A percentile compares a stretch with the other conserved stretches of the same genome.
Conservation (phyloP, 2,797 vertebrate species). For the Monodelphis domestica region DNA sequence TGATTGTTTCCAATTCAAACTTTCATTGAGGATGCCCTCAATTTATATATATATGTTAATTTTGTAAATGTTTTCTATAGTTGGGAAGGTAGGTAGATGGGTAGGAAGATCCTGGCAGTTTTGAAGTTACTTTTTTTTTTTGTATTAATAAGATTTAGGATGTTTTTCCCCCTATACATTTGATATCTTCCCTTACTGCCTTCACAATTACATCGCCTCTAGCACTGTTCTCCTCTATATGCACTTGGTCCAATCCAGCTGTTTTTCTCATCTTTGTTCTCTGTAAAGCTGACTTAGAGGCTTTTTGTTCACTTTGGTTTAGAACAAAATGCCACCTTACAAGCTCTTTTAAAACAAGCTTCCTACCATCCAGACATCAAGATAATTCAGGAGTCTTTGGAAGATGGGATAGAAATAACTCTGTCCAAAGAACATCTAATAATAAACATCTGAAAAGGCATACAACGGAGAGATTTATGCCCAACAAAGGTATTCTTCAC, state of each 20-base stretch:
- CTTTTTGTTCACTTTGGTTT: neutral
- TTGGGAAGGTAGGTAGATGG: neutral
- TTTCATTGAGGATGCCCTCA: neutral
- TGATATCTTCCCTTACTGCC: neutral
- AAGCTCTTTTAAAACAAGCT: neutral
- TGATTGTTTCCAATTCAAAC: neutral
- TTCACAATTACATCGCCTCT: neutral
- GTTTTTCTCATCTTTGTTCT: neutral
- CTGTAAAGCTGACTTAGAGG: neutral
- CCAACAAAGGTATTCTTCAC: neutral
- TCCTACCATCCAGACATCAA: neutral
- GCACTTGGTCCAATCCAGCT: neutral
- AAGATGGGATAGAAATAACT: neutral
- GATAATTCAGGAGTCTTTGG: neutral
- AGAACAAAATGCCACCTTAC: neutral
- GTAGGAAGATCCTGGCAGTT: neutral
- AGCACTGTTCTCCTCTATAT: neutral
- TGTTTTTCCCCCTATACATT: neutral
- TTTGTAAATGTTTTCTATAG: neutral
- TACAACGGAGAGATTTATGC: neutral
- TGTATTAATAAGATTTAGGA: neutral
- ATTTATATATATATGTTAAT: neutral
- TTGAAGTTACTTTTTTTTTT: neutral
- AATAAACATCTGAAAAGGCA: neutral
- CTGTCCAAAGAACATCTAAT: neutral